Base-by-base conservation (phyloP, 2,113 vertebrate species). In the Phycodurus eques region DNA sequence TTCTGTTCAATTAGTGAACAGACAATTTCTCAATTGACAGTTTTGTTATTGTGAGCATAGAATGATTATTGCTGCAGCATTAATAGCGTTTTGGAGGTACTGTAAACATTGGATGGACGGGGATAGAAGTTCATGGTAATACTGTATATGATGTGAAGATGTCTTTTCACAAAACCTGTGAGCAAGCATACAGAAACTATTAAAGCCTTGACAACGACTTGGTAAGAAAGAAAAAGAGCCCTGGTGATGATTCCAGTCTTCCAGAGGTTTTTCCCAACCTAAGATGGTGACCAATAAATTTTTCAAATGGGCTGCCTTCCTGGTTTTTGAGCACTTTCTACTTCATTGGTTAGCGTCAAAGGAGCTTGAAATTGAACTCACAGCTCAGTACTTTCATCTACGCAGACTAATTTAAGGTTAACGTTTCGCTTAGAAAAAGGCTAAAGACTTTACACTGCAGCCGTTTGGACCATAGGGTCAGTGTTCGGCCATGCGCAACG, bases 321-420 rank as follows among this genome's bases (percentile, higher is more conserved):
- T 14, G 27, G 59, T 8, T 61, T 61, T 61, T 35, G 31, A 35
- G 31, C 15, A 35, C 59, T 61, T 61, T 61, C 33, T 35, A 61
- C 59, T 61, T 61, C 31, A 61, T 19, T 9, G 31, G 59, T 35
- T 17, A 61, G 59, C 59, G 8, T 61, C 63, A 65, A 42, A 44
- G n/a, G 42, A 46, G 63, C 63, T 46, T 46, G 42, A 65, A 65
- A 65, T 65, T n/a, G 63, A 65, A 65, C 63, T 61, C 59, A 19
- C 59, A 31, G 31, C 7, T 31, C 33, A 35, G 59, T 61, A 35
- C 15, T 61, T 61, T 61, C 35, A 35, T 61, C 59, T 17, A 61
- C 31, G 31, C n/a, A 44, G 39, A 7, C 39, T 64, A 20, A 64
- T n/a, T 44, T 65, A 65, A 10, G n/a, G 10, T 4, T 22, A 42